Evolutionary conservation across 2,888 invertebrate genomes (phyloP).

Genomic region (Melanostoma scalare): DNA sequence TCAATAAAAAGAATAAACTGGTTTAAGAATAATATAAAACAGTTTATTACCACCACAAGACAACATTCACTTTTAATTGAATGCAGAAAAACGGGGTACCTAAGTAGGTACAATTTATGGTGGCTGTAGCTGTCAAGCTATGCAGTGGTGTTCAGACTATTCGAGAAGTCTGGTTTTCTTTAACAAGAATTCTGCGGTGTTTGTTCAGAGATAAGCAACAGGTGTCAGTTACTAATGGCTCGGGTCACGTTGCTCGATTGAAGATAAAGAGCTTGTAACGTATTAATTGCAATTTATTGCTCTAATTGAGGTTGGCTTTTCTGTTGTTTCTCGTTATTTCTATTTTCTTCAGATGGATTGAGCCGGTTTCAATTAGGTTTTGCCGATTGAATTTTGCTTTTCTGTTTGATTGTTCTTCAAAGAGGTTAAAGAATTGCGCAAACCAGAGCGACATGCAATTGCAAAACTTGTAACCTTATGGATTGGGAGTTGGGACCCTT

Average conservation of each 20-base stretch:
- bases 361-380: too few species aligned
- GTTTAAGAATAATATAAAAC: slow-evolving; percentile 46
- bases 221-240: slow-evolving; percentile 30
- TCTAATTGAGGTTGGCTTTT: neutral
- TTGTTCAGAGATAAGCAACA: slow-evolving; percentile 9
- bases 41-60: slow-evolving; percentile 46
- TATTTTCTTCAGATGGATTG: too few species aligned
- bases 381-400: too few species aligned
- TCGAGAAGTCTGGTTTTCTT: slow-evolving; percentile 24
- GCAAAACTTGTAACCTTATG: too few species aligned
- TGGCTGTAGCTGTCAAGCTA: neutral
- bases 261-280: slow-evolving; percentile 10
- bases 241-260: slow-evolving; percentile 30
- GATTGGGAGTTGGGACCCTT: too few species aligned
- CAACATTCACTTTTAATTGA: slow-evolving; percentile 66
- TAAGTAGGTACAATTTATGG: neutral
- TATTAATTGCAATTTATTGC: neutral
- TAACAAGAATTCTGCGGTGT: slow-evolving; percentile 14
- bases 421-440: too few species aligned
- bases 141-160: neutral
- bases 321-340: too few species aligned
- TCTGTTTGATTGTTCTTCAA: too few species aligned
- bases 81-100: slow-evolving; percentile 19
- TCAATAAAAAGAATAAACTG: slow-evolving; percentile 37
- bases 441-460: too few species aligned